These are phyloP conservation scores for Ormyrus rosae DNA, from an alignment of 2,888 invertebrate species.

Conservation along the genomic window DNA sequence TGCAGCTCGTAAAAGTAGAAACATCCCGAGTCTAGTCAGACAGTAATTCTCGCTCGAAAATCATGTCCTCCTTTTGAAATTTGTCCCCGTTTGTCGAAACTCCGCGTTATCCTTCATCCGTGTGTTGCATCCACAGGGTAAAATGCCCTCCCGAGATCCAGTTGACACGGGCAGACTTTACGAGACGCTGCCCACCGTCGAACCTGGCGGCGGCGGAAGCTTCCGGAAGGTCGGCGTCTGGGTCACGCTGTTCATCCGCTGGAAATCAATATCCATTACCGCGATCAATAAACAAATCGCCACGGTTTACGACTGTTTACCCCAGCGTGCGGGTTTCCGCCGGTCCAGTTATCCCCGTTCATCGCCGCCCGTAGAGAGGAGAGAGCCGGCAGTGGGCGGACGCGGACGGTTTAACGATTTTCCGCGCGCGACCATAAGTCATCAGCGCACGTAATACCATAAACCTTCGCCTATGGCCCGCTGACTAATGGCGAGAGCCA, in stretches of 20 bases:
- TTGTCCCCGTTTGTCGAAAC: too few species aligned
- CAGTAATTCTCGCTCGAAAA: too few species aligned
- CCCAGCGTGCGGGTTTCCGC: conserved; percentile 57
- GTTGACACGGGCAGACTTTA: neutral
- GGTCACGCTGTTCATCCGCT: neutral
- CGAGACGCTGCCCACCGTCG: neutral
- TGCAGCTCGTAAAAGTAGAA: too few species aligned
- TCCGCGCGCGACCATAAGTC: conserved; percentile 63
- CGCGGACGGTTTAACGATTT: conserved; percentile 62
- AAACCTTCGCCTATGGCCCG: conserved; percentile 61
- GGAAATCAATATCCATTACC: conserved; percentile 61
- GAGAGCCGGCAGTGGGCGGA: neutral
- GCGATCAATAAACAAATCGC: conserved; percentile 57
- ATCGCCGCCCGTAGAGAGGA: neutral
- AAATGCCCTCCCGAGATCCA: too few species aligned
- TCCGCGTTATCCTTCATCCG: too few species aligned
- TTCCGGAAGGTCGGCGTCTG: neutral
- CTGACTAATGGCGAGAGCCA: conserved; percentile 61
- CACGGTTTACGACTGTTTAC: conserved; percentile 64
- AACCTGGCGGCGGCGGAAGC: neutral
- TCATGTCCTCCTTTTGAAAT: too few species aligned
- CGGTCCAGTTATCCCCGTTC: neutral
- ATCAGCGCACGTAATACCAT: conserved; percentile 60
- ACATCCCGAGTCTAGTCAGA: too few species aligned
- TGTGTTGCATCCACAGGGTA: too few species aligned